Base-by-base conservation (phyloP, 2,113 vertebrate species). In the Echinops telfairi region DNA sequence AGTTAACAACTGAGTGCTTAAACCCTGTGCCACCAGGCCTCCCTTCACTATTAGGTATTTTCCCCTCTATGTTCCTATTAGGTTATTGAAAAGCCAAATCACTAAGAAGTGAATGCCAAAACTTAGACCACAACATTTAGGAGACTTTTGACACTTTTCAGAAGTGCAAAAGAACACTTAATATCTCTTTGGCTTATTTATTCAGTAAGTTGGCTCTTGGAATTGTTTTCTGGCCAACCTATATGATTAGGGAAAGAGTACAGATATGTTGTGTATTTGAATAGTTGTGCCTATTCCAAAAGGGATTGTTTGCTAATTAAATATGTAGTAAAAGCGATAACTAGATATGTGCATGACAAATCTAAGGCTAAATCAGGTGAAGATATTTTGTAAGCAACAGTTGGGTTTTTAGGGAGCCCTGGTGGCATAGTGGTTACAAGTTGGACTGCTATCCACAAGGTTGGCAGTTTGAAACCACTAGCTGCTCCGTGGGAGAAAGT, bases 1-100 rank as follows among this genome's bases (percentile, higher is more conserved):
- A 25, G 23, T 64, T 64, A 64, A 6, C 62, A 64, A 25, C 22
- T 25, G 23, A 64, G 62, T 64, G 6, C 62, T 64, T 64, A 25
- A 64, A 23, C 4, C 22, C 22, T 27, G 62, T 23, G 23, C 62
- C 62, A 23, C 62, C 62, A 23, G 20, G 22, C 22, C 22, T 64
- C 62, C 23, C 62, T 64, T 64, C 23, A 25, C 62, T 23, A 64
- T 25, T 25, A 33, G 64, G 71, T 88, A 33, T 31, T 57, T 89
- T 88, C 90, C 57, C 20, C 4, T 29, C n/a, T 38, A 2, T 47
- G 82, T 38, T 79, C 33, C 95, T 75, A 83, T 86, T 86, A 57
- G 73, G 88, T 94, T 89, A 71, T 80, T 91, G 81, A 92, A 93
- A 94, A 93, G 80, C 57, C 84, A 33, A 94, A 40, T 80, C 79